Base-by-base conservation (phyloP, 2,797 vertebrate species). In the Galago senegalensis region DNA sequence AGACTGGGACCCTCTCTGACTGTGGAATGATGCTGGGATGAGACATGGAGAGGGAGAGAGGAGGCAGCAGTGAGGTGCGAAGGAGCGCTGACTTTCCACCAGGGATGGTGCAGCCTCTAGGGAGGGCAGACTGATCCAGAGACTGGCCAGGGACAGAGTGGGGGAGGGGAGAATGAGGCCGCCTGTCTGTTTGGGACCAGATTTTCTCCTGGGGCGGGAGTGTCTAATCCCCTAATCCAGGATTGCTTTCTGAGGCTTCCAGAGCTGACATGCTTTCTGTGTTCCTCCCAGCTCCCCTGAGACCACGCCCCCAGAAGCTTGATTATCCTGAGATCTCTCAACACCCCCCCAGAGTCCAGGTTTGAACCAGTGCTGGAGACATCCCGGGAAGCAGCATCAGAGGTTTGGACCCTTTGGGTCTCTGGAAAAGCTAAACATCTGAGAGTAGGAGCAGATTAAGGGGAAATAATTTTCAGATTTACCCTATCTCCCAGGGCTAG, bases 221-320 rank as follows among this genome's bases (percentile, higher is more conserved):
- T 84, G 89, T 97, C 96, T 97, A 98, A 98, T 98, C 97, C 93
- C 91, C 92, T 98, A 97, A 98, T 98, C 97, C 97, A 96, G 97
- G 97, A 98, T 97, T 97, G 97, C 96, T 97, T 91, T 98, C 96
- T 84, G 97, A 97, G 93, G 95, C 96, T 96, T 96, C 97, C 93
- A 97, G 89, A 67, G 53, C 95, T 21, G 23, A 80, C 97, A 72
- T 85, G 93, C 91, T 95, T 31, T 95, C 87, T 76, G 43, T 29
- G 25, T 67, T 75, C 53, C 93, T 76, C 87, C 49, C 34, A 31
- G 61, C 37, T n/a, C 61, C 37, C 37, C 65, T 60, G 14, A 95
- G 81, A 88, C 69, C 76, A 63, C 60, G 43, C n/a, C 53, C 60
- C 16, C 34, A 80, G 63, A 85, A 95, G 63, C 34, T 79, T 84